Evolutionary conservation across 2,888 invertebrate species (phyloP).

Genomic region (Ormyrus nitidulus): DNA sequence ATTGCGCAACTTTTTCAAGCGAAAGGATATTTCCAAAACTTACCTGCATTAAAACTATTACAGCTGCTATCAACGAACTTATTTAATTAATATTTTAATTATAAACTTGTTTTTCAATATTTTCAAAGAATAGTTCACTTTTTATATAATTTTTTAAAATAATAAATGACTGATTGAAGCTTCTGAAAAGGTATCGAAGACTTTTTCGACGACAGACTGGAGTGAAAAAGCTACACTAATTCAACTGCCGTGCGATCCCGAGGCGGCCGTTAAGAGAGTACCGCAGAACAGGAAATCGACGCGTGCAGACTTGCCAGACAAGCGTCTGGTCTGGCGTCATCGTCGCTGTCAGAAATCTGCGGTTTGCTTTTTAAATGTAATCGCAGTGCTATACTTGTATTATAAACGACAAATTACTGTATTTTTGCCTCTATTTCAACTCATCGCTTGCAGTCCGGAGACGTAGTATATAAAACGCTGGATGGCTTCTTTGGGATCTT

Average conservation of each 20-base stretch:
- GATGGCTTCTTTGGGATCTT: constrained; percentile 58
- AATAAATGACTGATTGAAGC: too few relatives aligned
- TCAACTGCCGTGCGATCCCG: too few relatives aligned
- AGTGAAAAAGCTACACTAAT: too few relatives aligned
- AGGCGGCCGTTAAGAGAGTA: constrained; percentile 27
- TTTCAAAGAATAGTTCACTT: not conserved
- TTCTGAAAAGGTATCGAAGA: too few relatives aligned
- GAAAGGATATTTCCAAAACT: constrained; percentile 55
- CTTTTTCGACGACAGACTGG: too few relatives aligned
- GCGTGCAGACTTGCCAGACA: constrained; percentile 45
- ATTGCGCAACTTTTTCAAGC: constrained; percentile 57
- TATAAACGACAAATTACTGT: constrained; percentile 70
- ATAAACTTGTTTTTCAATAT: not conserved
- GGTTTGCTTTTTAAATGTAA: constrained; percentile 74
- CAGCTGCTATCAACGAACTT: not conserved
- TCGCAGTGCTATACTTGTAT: constrained; percentile 69
- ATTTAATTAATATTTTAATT: not conserved
- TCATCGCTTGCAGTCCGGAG: constrained; percentile 57
- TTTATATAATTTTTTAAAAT: too few relatives aligned
- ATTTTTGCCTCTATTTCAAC: constrained; percentile 67
- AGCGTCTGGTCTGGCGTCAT: constrained; percentile 54
- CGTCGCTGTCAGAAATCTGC: constrained; percentile 65
- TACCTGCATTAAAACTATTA: constrained; percentile 1
- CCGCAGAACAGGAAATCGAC: constrained; percentile 54
- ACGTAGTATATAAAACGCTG: constrained; percentile 64